Percentiles rank a stretch among this genome's conserved stretches.
phyloP scores from a whole-genome alignment of 2,797 vertebrate species.

The Myotis vivesi region DNA sequence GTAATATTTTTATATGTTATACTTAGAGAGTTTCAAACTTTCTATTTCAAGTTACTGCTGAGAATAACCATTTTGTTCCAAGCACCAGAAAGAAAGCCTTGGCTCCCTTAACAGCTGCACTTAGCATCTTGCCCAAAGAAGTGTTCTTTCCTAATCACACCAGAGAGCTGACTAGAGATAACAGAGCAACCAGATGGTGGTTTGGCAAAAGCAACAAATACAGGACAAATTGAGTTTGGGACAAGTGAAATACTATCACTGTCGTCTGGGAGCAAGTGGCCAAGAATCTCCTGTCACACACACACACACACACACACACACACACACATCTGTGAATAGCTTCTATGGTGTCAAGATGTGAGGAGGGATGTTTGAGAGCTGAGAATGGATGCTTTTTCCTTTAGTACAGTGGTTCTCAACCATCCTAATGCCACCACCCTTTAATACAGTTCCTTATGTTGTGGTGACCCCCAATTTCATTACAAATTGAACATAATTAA shows the following conservation, averaged over 20 bases:
- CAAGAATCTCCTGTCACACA: background rate
- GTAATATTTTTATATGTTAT: background rate
- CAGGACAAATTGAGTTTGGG: background rate
- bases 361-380: background rate
- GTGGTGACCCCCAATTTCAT: too few relatives aligned
- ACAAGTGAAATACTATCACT: background rate
- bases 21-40: conserved; percentile 35
- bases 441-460: too few relatives aligned
- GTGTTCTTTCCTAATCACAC: background rate
- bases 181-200: conserved; percentile 28
- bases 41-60: conserved; percentile 18
- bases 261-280: background rate
- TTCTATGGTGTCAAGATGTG: background rate
- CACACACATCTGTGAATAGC: background rate
- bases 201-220: conserved; percentile 23
- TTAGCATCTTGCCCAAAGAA: conserved; percentile 27
- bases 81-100: conserved; percentile 8
- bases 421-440: too few relatives aligned
- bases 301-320: background rate
- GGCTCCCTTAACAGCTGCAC: background rate
- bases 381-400: background rate
- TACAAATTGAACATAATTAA: too few relatives aligned
- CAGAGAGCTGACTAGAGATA: background rate
- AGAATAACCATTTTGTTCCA: conserved; percentile 11
- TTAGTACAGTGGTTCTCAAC: background rate